Evolutionary conservation across 2,888 invertebrate genomes (phyloP), one percentile per base, ranked within the genome.

Genomic region (Mechanitis mazaeus): DNA sequence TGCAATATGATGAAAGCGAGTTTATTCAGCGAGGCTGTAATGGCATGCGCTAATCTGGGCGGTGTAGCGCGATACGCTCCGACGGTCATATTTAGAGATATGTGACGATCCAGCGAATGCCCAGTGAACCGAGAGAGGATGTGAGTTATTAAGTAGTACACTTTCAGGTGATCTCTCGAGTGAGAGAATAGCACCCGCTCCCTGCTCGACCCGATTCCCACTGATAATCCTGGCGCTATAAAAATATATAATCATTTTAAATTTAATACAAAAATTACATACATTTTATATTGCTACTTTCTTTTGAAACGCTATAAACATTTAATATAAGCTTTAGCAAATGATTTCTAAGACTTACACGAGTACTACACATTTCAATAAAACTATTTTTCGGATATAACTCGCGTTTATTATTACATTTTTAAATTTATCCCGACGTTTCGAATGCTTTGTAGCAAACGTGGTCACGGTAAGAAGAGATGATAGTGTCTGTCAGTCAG

Each of bases 161-260:
- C 85, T 85, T 86, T 87, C 90, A 89, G 87, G 84, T 89, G 88
- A 88, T 87, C 89, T 85, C 84, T 87, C 86, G 86, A 87, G 87
- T 89, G 90, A 87, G 87, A 88, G 83, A 84, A 85, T 87, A 84
- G 83, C 76, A 75, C 75, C 78, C 79, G 69, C 68, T 70, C 69
- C 64, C 69, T 68, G 58, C 60, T 61, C 71, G 65, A 70, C 71
- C 71, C 70, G 68, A 64, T 71, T 72, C 71, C 69, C 71, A 70
- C 69, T 69, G 69, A 65, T 63, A 66, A 68, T 65, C 72, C 64
- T 47, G 58, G 67, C 69, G 66, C 64, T 67, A 72, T 67, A 66
- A 73, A 69, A 68, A 9, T 9, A n/a, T 47, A n/a, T 20, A 3
- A 50, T 6, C 7, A 28, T 31, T 6, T 31, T 50, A 12, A 9